Evolutionary conservation across 1,140 invertebrate species (phyloP).

Genomic region (Tribolium madens): DNA sequence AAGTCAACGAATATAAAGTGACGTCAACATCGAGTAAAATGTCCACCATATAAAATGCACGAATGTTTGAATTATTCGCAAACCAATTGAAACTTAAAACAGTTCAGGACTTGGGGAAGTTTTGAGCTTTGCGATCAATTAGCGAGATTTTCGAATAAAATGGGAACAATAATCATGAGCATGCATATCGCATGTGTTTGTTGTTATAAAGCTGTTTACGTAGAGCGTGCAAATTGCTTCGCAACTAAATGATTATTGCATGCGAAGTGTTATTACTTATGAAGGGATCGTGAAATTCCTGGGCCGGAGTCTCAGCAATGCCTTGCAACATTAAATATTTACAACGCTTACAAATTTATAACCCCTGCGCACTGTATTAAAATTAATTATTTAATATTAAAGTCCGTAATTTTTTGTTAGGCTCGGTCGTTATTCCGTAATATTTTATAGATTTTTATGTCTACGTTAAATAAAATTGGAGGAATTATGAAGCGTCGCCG

Average conservation of each 20-base stretch:
- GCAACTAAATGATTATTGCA: constrained; percentile 64
- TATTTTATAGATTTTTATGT: constrained; percentile 61
- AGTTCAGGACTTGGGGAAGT: not conserved
- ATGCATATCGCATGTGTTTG: constrained; percentile 58
- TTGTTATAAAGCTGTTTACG: constrained; percentile 61
- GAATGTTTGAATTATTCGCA: constrained; percentile 50
- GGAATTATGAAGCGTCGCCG: constrained; percentile 55
- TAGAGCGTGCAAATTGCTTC: constrained; percentile 60
- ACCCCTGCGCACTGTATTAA: constrained; percentile 63
- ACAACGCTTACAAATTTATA: constrained; percentile 62
- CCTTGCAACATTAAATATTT: constrained; percentile 62
- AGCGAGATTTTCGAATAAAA: constrained; percentile 1
- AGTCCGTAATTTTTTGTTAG: constrained; percentile 61
- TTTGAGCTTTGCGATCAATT: not conserved
- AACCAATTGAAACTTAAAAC: constrained; percentile 53
- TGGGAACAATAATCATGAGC: constrained; percentile 52
- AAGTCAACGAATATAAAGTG: constrained; percentile 51
- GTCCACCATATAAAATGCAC: constrained; percentile 49
- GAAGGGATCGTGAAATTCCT: constrained; percentile 61
- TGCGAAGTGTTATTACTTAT: constrained; percentile 64
- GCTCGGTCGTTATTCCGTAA: constrained; percentile 54
- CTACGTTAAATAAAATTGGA: constrained; percentile 56
- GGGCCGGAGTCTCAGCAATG: constrained; percentile 50
- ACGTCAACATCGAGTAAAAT: constrained; percentile 51
- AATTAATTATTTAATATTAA: constrained; percentile 65